Evolutionary conservation across 2,797 vertebrate species (phyloP).

Genomic region (Microhierax caerulescens): DNA sequence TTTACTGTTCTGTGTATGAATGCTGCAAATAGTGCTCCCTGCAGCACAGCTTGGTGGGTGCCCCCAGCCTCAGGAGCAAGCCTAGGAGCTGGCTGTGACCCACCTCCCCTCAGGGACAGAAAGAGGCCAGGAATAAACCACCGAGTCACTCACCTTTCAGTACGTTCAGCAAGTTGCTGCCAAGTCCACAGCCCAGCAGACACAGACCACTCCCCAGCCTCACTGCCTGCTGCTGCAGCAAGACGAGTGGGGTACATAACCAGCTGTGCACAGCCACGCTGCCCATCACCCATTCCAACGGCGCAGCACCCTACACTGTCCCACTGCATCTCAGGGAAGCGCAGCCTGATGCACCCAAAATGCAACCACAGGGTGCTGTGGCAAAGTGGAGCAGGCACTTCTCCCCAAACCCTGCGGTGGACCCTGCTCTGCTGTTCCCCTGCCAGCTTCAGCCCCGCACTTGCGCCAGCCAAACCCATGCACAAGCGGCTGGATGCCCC

Average conservation of each 20-base stretch:
- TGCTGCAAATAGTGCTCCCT: not conserved
- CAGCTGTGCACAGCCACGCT: rapidly evolving
- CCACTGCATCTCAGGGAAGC: not conserved
- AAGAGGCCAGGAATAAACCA: not conserved
- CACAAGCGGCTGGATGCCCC: rapidly evolving
- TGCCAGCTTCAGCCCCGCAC: not conserved
- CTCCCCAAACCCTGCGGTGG: rapidly evolving
- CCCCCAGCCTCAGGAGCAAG: not conserved
- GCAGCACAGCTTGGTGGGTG: not conserved
- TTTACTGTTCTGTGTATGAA: not conserved
- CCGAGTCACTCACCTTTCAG: not conserved
- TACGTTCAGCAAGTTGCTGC: not conserved
- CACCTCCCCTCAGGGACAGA: not conserved
- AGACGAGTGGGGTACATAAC: rapidly evolving
- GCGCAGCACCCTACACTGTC: not conserved
- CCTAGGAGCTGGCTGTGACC: not conserved
- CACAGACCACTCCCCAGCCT: not conserved
- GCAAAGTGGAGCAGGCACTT: not conserved
- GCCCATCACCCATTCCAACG: not conserved
- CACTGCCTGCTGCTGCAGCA: not conserved
- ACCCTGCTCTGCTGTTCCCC: not conserved
- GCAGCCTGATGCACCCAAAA: not conserved
- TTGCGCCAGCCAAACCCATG: rapidly evolving
- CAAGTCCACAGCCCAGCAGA: not conserved
- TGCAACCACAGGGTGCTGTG: not conserved